Conservation (phyloP, 2,888 invertebrate genomes). For the Cotesia congregata region DNA sequence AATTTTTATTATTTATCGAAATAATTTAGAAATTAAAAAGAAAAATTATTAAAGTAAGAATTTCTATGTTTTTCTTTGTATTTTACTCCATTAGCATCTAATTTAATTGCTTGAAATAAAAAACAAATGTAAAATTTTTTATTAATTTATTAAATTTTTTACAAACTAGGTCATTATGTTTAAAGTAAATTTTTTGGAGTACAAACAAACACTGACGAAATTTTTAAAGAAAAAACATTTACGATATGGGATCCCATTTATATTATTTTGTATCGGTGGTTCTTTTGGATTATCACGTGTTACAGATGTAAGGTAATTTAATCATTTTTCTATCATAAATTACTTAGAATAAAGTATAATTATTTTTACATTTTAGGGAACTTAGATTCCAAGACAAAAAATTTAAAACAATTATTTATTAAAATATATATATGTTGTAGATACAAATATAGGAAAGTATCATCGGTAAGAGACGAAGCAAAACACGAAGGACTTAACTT, state of each 20-base stretch:
- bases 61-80: too few species aligned
- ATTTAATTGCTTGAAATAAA: too few species aligned
- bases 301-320: conserved; percentile 23
- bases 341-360: too few species aligned
- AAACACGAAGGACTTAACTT: background rate
- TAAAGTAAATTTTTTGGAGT: background rate
- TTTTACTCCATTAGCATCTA: too few species aligned
- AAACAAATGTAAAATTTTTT: background rate
- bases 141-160: background rate
- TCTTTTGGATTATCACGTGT: conserved; percentile 28
- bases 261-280: conserved; percentile 22
- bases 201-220: background rate
- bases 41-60: too few species aligned
- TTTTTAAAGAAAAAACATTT: conserved; percentile 6
- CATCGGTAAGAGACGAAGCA: background rate
- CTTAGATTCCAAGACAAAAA: too few species aligned
- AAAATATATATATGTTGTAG: background rate
- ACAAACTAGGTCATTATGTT: background rate
- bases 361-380: too few species aligned
- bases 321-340: background rate
- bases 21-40: too few species aligned
- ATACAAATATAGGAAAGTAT: conserved; percentile 14
- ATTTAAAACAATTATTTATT: too few species aligned
- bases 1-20: too few species aligned
- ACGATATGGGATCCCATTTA: conserved; percentile 28